phyloP scores from a whole-genome alignment of 2,797 vertebrate genomes.

The Rhyacichthys aspro region DNA sequence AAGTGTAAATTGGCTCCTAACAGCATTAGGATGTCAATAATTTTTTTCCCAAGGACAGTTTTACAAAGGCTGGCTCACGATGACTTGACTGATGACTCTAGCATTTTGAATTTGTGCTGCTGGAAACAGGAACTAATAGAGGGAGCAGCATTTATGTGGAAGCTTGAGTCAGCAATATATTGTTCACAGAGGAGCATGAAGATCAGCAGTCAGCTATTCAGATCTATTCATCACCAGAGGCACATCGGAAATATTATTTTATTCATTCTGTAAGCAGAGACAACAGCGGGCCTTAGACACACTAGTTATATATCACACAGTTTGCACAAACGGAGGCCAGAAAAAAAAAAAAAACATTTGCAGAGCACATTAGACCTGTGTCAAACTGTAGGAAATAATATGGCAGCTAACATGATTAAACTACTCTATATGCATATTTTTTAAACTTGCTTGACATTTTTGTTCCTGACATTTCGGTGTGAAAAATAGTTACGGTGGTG shows the following conservation, averaged over 20 bases:
- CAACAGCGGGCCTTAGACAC: neutral
- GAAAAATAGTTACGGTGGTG: neutral
- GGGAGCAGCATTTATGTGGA: constrained; percentile 23
- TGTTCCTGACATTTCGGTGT: constrained; percentile 1
- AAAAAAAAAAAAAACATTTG: neutral
- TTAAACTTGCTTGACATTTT: neutral
- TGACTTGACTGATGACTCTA: constrained; percentile 29
- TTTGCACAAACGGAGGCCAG: too few species aligned
- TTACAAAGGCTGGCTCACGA: constrained; percentile 16
- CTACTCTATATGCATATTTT: neutral
- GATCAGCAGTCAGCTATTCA: constrained; percentile 21
- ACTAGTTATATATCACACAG: too few species aligned
- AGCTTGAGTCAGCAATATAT: constrained; percentile 40
- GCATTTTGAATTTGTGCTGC: constrained; percentile 19
- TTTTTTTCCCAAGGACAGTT: constrained; percentile 7
- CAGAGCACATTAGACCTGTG: neutral
- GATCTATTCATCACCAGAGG: constrained; percentile 29
- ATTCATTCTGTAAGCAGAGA: neutral
- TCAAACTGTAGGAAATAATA: neutral
- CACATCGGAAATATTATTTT: constrained; percentile 10
- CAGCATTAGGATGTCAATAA: neutral
- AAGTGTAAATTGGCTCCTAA: neutral
- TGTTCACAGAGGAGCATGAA: constrained; percentile 18
- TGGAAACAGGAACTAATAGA: constrained; percentile 24
- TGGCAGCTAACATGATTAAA: neutral